Percentiles rank a stretch among this genome's conserved stretches.
phyloP scores from a whole-genome alignment of 2,113 vertebrate genomes.

The Xenopus tropicalis region DNA sequence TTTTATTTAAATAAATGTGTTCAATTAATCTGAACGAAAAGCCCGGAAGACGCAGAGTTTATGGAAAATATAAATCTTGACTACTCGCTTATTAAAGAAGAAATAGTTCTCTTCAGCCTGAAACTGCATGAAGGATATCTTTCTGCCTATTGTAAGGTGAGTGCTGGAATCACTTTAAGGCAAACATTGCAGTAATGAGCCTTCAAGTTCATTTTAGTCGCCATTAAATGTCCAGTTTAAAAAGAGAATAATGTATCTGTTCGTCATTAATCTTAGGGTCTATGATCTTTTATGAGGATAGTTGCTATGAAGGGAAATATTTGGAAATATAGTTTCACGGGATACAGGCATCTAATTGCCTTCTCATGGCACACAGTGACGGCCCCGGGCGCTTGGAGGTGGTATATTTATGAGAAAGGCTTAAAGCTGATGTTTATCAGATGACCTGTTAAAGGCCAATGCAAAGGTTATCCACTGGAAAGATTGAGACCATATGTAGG shows the following conservation, averaged over 20 bases:
- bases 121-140: slow-evolving; percentile 57
- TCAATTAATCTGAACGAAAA: not conserved
- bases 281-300: slow-evolving; percentile 48
- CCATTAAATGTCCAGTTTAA: slow-evolving; percentile 48
- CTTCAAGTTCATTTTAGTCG: not conserved
- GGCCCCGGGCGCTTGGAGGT: slow-evolving; percentile 58
- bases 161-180: slow-evolving; percentile 29
- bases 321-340: slow-evolving; percentile 62
- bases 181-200: slow-evolving; percentile 36
- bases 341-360: slow-evolving; percentile 74
- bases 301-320: slow-evolving; percentile 17
- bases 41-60: slow-evolving; percentile 42
- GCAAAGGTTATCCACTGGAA: slow-evolving; percentile 67
- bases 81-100: slow-evolving; percentile 67
- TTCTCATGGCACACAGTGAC: slow-evolving; percentile 60
- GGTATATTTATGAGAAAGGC: slow-evolving; percentile 78
- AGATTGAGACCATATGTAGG: slow-evolving; percentile 72
- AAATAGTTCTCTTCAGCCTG: slow-evolving; percentile 61
- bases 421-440: slow-evolving; percentile 78
- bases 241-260: slow-evolving; percentile 21
- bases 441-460: slow-evolving; percentile 82
- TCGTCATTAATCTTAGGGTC: slow-evolving; percentile 41
- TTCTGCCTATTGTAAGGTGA: slow-evolving; percentile 38
- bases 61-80: slow-evolving; percentile 63
- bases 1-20: too few relatives aligned